Evolutionary conservation across 2,888 invertebrate genomes (phyloP), one percentile per base, ranked within the genome.

Genomic region (Andrena fulva): DNA sequence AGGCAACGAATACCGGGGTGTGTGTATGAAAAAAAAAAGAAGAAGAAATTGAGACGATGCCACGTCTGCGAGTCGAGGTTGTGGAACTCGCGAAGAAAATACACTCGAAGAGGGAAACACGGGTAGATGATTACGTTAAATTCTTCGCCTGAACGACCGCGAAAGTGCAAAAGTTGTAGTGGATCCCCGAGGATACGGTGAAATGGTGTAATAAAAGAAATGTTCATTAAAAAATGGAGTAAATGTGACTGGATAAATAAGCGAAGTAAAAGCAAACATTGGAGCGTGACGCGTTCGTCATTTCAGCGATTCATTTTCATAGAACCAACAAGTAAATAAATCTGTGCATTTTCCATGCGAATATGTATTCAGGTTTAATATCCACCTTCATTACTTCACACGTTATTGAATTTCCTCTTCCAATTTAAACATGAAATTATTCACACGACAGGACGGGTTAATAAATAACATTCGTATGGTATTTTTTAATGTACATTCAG

Each of bases 61-160:
- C 64, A 60, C 63, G 79, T 12, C 12, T 20, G 60, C 62, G 52
- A 27, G 20, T 56, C 48, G 52, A 76, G 69, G 67, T 68, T 31
- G 73, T 31, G 63, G 70, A 20, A 50, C 27, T 63, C 56, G 73
- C 72, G 66, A 42, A 48, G 75, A 75, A 77, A 72, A 77, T 70
- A 75, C 33, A 66, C 24, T 24, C n/a, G 27, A 33, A 27, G 31
- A 64, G 20, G 8, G 50, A 69, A 54, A 60, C 42, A 56, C 10
- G 7, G 56, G 63, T 29, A 27, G 73, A 67, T 63, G 88, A 87
- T 90, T 87, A 85, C 86, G 89, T 88, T 90, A 88, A 91, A 89
- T 89, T 87, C 87, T 89, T 90, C 85, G 86, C 88, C 91, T 90
- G 87, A 91, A 91, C 91, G 90, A 89, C 85, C 86, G 48, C 31